These are phyloP conservation scores for Cricetomys ansorgei DNA, from an alignment of 2,113 vertebrate species.

Conservation along the genomic window DNA sequence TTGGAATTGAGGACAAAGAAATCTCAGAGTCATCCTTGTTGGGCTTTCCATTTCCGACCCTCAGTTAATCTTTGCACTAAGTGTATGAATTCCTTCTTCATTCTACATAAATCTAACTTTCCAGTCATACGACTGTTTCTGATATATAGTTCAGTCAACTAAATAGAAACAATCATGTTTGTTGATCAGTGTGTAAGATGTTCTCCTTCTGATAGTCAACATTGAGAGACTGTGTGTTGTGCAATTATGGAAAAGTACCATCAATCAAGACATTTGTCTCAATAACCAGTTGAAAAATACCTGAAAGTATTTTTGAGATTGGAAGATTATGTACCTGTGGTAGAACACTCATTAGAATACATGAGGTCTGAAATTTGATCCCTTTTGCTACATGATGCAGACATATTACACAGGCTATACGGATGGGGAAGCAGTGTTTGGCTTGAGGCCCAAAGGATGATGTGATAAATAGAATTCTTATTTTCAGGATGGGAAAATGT, in stretches of 20 bases:
- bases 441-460: neutral
- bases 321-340: neutral
- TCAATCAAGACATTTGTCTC: neutral
- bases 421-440: neutral
- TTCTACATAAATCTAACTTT: neutral
- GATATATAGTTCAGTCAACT: neutral
- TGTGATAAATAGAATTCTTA: neutral
- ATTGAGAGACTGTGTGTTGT: neutral
- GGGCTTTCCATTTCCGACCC: neutral
- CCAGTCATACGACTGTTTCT: neutral
- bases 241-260: neutral
- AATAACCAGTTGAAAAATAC: neutral
- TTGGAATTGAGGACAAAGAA: neutral
- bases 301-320: neutral
- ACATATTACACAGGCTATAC: neutral
- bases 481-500: neutral
- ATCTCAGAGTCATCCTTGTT: neutral
- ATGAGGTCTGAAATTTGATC: neutral
- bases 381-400: neutral
- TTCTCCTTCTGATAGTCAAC: neutral
- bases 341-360: neutral
- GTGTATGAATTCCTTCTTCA: neutral
- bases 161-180: neutral
- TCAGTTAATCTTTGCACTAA: neutral
- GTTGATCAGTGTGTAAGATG: neutral